phyloP scores from a whole-genome alignment of 2,888 invertebrate genomes.

The Parascotia fuliginaria region DNA sequence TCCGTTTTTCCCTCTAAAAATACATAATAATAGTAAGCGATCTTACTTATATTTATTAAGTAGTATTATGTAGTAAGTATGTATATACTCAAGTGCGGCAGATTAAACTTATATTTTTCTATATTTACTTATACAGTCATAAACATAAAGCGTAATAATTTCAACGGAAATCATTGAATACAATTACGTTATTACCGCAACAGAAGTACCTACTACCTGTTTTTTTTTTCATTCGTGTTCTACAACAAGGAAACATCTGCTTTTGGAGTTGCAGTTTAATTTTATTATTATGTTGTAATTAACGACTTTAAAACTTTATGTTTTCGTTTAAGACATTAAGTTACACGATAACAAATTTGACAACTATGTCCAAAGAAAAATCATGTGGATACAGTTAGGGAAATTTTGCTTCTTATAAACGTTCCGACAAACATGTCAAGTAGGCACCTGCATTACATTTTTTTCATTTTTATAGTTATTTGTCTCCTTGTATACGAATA shows the following conservation, averaged over 20 bases:
- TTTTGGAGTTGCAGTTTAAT: constrained; percentile 9
- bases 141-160: background rate
- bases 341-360: background rate
- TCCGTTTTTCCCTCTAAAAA: too few species aligned
- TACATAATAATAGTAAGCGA: too few species aligned
- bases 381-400: background rate
- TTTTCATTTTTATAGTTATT: constrained; percentile 33
- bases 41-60: too few species aligned
- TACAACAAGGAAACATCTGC: constrained; percentile 6
- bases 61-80: background rate
- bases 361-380: background rate
- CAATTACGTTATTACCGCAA: constrained; percentile 1
- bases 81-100: background rate
- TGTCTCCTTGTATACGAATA: too few species aligned
- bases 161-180: constrained; percentile 3
- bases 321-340: constrained; percentile 29
- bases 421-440: background rate
- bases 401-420: background rate
- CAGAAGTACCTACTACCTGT: background rate
- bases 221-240: background rate
- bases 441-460: constrained; percentile 32
- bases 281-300: constrained; percentile 25
- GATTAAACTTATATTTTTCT: constrained; percentile 5
- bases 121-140: constrained; percentile 1
- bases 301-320: constrained; percentile 11